Percentiles rank a stretch among this genome's conserved stretches.
These are phyloP conservation scores for Neocrepidodera transversa DNA, from an alignment of 2,888 invertebrate species.

Conservation along the genomic window DNA sequence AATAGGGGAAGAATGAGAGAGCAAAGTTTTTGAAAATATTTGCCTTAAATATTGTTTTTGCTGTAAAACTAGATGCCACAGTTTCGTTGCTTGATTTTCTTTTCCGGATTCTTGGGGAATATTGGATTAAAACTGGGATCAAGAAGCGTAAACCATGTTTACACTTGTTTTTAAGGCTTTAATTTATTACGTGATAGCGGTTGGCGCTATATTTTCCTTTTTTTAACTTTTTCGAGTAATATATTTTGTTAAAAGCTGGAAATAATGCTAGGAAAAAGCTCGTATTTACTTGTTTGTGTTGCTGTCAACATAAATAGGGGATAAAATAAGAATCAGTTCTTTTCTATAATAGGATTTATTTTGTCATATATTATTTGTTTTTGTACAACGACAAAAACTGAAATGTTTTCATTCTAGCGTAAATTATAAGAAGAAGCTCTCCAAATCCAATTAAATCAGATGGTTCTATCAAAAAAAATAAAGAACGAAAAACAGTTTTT, in stretches of 20 bases:
- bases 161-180: slow-evolving; percentile 31
- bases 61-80: slow-evolving; percentile 4
- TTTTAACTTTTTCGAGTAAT: slow-evolving; percentile 21
- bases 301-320: slow-evolving; percentile 10
- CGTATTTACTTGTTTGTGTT: slow-evolving; percentile 13
- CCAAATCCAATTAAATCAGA: too few relatives aligned
- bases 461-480: too few relatives aligned
- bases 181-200: slow-evolving; percentile 34
- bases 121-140: slow-evolving; percentile 37
- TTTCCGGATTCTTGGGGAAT: slow-evolving; percentile 34
- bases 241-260: slow-evolving; percentile 14
- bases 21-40: slow-evolving; percentile 11
- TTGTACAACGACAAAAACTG: too few relatives aligned
- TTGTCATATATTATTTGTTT: too few relatives aligned
- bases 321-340: too few relatives aligned
- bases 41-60: slow-evolving; percentile 14
- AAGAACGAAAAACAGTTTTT: too few relatives aligned
- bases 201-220: slow-evolving; percentile 21
- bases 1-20: not conserved
- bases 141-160: slow-evolving; percentile 29
- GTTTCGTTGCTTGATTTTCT: slow-evolving; percentile 29
- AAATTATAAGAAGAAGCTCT: too few relatives aligned
- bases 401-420: too few relatives aligned
- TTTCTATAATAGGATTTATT: too few relatives aligned
- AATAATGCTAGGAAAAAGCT: slow-evolving; percentile 7